Evolutionary conservation across 1,140 invertebrate species (phyloP).

Genomic region (Drosophila ananassae): DNA sequence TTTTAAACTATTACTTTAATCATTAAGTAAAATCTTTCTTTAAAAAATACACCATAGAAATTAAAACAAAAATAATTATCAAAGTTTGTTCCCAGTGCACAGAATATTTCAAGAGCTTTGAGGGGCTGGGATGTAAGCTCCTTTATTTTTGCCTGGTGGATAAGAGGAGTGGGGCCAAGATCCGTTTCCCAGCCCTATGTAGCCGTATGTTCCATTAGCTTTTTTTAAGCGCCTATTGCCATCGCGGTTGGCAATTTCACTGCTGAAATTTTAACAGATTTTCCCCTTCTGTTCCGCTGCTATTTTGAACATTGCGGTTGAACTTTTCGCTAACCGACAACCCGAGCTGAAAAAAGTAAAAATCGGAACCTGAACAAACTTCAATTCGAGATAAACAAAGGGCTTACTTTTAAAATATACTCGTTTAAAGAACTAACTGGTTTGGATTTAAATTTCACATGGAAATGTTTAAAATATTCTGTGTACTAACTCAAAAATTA

Average conservation of each 20-base stretch:
- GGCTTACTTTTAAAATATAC: neutral
- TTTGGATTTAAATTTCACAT: neutral
- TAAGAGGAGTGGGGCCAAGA: constrained; percentile 22
- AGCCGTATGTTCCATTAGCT: constrained; percentile 75
- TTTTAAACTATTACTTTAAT: no score
- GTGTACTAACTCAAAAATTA: neutral
- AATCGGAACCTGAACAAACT: constrained; percentile 2
- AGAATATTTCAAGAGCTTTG: neutral
- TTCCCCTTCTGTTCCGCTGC: constrained; percentile 59
- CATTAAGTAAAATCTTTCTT: no score
- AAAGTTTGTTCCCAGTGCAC: constrained; percentile 3
- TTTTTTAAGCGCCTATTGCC: constrained; percentile 78
- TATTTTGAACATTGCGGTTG: constrained; percentile 63
- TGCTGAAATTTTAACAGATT: constrained; percentile 78
- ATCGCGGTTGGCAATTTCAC: constrained; percentile 28
- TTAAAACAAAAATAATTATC: no score
- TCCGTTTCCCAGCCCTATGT: constrained; percentile 37
- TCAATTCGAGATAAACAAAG: neutral
- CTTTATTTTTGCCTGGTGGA: constrained; percentile 3
- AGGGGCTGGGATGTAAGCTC: constrained; percentile 12
- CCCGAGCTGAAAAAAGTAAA: constrained; percentile 12
- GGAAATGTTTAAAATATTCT: no score
- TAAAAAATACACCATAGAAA: no score
- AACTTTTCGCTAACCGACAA: constrained; percentile 42
- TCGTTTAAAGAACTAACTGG: neutral